Conservation (phyloP, 1,140 invertebrate genomes). For the Chlorops oryzae region DNA sequence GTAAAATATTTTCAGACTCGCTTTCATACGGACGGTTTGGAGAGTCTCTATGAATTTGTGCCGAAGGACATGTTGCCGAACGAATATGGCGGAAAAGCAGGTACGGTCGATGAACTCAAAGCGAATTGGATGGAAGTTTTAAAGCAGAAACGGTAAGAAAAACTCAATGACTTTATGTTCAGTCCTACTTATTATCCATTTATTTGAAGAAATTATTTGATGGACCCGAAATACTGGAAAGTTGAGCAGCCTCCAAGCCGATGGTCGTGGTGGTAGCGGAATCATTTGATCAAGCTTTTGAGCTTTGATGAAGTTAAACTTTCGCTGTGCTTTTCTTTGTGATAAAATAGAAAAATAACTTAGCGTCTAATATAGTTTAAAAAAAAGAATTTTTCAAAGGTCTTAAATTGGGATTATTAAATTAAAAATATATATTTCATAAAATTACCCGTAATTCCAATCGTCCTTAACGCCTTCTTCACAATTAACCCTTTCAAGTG, state of each 20-base stretch:
- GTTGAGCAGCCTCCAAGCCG: conserved; percentile 17
- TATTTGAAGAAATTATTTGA: conserved; percentile 27
- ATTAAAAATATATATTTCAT: too few relatives aligned
- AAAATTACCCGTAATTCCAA: too few relatives aligned
- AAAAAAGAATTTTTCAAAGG: too few relatives aligned
- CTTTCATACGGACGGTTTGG: conserved; percentile 58
- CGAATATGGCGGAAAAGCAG: conserved; percentile 60
- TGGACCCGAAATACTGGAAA: conserved; percentile 33
- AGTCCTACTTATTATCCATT: background rate
- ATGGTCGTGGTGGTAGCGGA: conserved; percentile 38
- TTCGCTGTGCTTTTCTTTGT: too few relatives aligned
- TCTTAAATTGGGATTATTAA: too few relatives aligned
- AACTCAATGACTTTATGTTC: background rate
- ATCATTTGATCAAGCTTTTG: too few relatives aligned
- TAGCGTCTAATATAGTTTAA: too few relatives aligned
- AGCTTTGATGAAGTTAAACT: too few relatives aligned
- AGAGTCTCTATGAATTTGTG: conserved; percentile 55
- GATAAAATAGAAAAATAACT: too few relatives aligned
- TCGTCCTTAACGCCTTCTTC: too few relatives aligned
- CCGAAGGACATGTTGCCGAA: conserved; percentile 57
- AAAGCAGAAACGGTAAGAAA: conserved; percentile 26
- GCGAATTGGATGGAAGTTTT: conserved; percentile 49
- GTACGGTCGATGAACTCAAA: conserved; percentile 54
- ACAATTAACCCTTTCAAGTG: too few relatives aligned
- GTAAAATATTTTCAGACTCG: conserved; percentile 56